Evolutionary conservation across 1,140 invertebrate species (phyloP).

Genomic region (Atta cephalotes): DNA sequence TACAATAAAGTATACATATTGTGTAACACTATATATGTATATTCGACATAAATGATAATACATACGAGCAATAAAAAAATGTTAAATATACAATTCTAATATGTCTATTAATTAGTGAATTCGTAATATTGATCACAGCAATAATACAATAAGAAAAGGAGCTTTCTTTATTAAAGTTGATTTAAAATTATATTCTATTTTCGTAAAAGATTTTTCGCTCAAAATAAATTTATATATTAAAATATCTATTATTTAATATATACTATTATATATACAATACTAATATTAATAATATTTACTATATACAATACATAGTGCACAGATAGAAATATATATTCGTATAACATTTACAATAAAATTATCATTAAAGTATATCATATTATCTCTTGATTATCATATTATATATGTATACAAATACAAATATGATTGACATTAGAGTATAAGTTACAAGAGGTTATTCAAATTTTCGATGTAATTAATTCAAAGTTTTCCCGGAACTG

Average conservation of each 20-base stretch:
- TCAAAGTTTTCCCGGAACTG: background rate
- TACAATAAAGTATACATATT: background rate
- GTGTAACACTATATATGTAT: background rate
- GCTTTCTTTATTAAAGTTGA: background rate
- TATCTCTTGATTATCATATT: background rate
- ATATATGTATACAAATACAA: background rate
- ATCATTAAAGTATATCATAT: no score
- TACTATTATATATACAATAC: no score
- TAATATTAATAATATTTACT: no score
- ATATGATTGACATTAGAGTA: background rate
- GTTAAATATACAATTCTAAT: background rate
- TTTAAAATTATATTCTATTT: background rate
- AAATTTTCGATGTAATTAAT: slow-evolving; percentile 1
- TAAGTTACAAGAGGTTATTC: background rate
- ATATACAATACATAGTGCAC: no score
- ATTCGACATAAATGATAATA: background rate
- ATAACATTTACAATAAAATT: no score
- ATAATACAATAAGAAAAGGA: background rate
- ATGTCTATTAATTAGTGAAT: background rate
- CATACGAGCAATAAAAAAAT: background rate
- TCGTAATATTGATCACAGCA: background rate
- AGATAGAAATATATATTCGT: no score
- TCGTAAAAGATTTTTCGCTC: background rate
- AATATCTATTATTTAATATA: no score
- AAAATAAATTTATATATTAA: slow-evolving; percentile 7